Evolutionary conservation across 64 coral and sea anemone species (phyloP).

Genomic region (Cladopsammia gracilis): DNA sequence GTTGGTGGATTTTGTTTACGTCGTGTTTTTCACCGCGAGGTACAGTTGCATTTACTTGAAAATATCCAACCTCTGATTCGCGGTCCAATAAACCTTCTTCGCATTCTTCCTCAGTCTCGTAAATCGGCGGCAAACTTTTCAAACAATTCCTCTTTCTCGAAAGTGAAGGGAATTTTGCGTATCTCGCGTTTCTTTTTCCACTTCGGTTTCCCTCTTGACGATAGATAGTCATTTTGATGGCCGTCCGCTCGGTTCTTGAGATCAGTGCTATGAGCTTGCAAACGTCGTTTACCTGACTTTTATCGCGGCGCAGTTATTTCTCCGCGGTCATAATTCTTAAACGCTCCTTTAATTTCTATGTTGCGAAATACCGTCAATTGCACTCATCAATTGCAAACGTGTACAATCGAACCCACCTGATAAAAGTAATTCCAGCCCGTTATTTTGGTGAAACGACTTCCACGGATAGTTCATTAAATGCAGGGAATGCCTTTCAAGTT

Average conservation of each 20-base stretch:
- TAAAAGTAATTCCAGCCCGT: not conserved
- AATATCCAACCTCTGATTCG: not conserved
- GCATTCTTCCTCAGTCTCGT: constrained; percentile 41
- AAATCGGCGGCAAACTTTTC: constrained; percentile 20
- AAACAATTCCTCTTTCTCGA: constrained; percentile 27
- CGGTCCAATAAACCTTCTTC: not conserved
- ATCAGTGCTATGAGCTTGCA: not conserved
- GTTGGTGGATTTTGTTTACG: not conserved
- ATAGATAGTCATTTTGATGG: constrained; percentile 42
- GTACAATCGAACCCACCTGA: not conserved
- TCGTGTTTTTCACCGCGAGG: not conserved
- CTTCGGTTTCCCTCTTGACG: not conserved
- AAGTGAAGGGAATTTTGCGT: constrained; percentile 30
- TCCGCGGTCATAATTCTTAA: not conserved
- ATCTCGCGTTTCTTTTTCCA: constrained; percentile 9
- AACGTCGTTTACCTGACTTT: constrained; percentile 2
- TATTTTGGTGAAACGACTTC: not conserved
- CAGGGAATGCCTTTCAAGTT: not conserved
- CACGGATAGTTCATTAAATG: constrained; percentile 33
- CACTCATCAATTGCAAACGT: not conserved
- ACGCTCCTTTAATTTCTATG: not conserved
- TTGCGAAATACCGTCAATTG: not conserved
- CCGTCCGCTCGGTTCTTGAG: not conserved
- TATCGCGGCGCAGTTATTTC: not conserved
- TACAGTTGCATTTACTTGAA: not conserved